Base-by-base conservation (phyloP, 2,888 invertebrate species). In the Drosophila macrospina region DNA sequence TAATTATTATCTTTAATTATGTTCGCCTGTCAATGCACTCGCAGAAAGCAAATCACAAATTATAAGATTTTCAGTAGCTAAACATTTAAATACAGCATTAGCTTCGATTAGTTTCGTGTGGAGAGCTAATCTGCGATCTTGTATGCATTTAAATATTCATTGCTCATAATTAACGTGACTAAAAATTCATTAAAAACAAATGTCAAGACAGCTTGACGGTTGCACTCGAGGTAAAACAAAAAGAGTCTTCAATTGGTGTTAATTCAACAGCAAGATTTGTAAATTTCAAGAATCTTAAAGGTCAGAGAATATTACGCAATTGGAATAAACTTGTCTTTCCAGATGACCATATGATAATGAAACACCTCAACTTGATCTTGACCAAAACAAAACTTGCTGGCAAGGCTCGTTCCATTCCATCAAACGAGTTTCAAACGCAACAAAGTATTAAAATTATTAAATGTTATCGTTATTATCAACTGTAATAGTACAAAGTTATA, bases 271-370 rank as follows among this genome's bases (percentile, higher is more conserved):
- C 5, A 37, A 44, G 26, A 5, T 48, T 41, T 51, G 44, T 55
- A 41, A 42, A 4, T 30, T 28, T 20, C 2, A 32, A 32, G 32
- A 48, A 54, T 67, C 36, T 41, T 36, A 73, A 82, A 83, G 69
- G 72, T 74, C 71, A 79, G 39, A 24, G 1, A 24, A 20, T 39
- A 71, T 86, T 84, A 76, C 87, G 81, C 70, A 78, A 78, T 54
- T 44, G 4, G 1, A 11, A 11, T 11, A 72, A 83, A 82, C 74
- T 77, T 54, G 82, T 80, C 68, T 67, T 30, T 69, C 68, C 65
- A 69, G 82, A 67, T 34, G 54, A 79, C 52, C 57, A 28, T 39
- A 60, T 57, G 83, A 69, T 85, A 85, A 69, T 70, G 62, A 69
- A 72, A 52, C 32, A 50, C 26, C 24, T 66, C 32, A 63, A 69